Evolutionary conservation across 2,888 invertebrate species (phyloP), one percentile per base, ranked within the genome.

Genomic region (Cerceris rybyensis): DNA sequence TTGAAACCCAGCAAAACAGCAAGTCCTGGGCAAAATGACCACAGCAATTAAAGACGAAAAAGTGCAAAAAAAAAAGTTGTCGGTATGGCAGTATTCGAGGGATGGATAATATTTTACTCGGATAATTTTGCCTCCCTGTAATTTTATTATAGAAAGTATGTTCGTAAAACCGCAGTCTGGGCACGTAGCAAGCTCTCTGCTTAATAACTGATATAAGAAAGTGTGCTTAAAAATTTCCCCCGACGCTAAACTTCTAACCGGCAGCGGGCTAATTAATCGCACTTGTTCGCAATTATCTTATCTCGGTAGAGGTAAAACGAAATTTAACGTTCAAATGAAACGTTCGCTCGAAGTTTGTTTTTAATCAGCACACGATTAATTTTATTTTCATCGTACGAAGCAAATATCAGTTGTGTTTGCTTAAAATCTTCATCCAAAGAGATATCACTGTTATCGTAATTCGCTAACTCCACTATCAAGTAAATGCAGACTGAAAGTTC

Each of bases 391-490:
- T 28, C 28, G 28, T 28, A 28, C 28, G 28, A 28, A 28, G 28
- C 28, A 28, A 28, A 28, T 28, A 28, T 28, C 28, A 4, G 28
- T 28, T 28, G 28, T 28, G 28, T 28, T 28, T 28, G 28, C 28
- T 28, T 4, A 28, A 46, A 46, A 11, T 46, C 46, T 8, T 46
- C 13, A 11, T 46, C 46, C 46, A 13, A 46, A 8, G 46, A 5
- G 9, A 46, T 46, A 28, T 75, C 60, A 58, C 61, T 42, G 61
- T 39, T 17, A 67, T 50, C 65, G 42, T 52, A 57, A 28, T 57
- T 66, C 50, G 49, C 46, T 42, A 77, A 70, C 55, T 67, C 66
- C 61, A n/a, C 0, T 49, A 17, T 41, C 14, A 28, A 46, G 58
- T 57, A 63, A 52, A 70, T 60, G 71, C 11, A 52, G 61, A 55